Conservation (phyloP, 2,888 invertebrate genomes). For the Mactromeris polynyma region DNA sequence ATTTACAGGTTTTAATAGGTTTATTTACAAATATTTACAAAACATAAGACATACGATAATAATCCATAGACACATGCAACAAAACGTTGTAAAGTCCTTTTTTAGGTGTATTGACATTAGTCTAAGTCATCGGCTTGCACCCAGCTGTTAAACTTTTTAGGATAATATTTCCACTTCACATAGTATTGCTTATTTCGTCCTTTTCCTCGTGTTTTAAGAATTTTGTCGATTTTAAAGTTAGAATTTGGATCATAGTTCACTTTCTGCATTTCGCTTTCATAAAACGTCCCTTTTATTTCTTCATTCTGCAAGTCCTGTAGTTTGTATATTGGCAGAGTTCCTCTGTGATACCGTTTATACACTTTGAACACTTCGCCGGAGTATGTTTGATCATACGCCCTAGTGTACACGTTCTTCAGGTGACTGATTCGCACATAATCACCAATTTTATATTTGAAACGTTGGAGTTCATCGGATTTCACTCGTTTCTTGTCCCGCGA, state of each 20-base stretch:
- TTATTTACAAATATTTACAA: background rate
- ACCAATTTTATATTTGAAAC: conserved; percentile 58
- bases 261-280: conserved; percentile 50
- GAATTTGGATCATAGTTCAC: conserved; percentile 48
- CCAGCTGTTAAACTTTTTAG: conserved; percentile 68
- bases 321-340: conserved; percentile 29
- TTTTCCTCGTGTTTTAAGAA: conserved; percentile 63
- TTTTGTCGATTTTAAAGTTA: conserved; percentile 61
- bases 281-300: conserved; percentile 40
- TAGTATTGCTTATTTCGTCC: conserved; percentile 52
- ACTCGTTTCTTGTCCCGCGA: conserved; percentile 8
- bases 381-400: conserved; percentile 64
- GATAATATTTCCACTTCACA: conserved; percentile 54
- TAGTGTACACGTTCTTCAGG: conserved; percentile 49
- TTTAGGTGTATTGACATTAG: background rate
- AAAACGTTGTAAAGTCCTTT: background rate
- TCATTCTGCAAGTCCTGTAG: conserved; percentile 37
- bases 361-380: conserved; percentile 49
- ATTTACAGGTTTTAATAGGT: background rate
- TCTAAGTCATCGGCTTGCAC: conserved; percentile 56
- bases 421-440: conserved; percentile 58
- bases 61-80: background rate
- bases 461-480: conserved; percentile 27
- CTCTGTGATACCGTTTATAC: conserved; percentile 36
- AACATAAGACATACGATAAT: background rate